These are phyloP conservation scores for Cataglyphis livida DNA, from an alignment of 2,888 invertebrate species.

Conservation along the genomic window DNA sequence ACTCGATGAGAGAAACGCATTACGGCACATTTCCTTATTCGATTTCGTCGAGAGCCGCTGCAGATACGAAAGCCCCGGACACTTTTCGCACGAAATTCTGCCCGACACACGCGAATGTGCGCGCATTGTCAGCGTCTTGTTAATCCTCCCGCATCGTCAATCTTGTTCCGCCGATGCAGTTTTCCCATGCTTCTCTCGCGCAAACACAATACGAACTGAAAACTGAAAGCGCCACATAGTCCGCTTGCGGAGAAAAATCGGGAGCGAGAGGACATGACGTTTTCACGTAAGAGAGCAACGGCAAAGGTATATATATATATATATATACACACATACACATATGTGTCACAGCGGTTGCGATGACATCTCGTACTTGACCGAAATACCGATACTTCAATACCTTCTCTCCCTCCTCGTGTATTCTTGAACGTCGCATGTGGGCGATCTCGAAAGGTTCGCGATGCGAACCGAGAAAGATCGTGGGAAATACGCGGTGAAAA, in stretches of 20 bases:
- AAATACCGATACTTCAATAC: slow-evolving; percentile 41
- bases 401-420: background rate
- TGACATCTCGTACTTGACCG: slow-evolving; percentile 57
- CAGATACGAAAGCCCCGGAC: background rate
- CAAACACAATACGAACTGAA: slow-evolving; percentile 39
- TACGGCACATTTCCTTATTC: slow-evolving; percentile 8
- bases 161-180: slow-evolving; percentile 51
- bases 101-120: slow-evolving; percentile 33
- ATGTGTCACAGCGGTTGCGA: slow-evolving; percentile 22
- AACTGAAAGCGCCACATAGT: slow-evolving; percentile 20
- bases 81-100: slow-evolving; percentile 20
- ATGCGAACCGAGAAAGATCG: slow-evolving; percentile 1
- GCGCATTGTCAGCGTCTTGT: slow-evolving; percentile 52
- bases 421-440: slow-evolving; percentile 45
- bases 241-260: slow-evolving; percentile 32
- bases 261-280: background rate
- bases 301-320: background rate
- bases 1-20: background rate
- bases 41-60: background rate
- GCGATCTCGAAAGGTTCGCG: slow-evolving; percentile 34
- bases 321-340: background rate
- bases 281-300: background rate
- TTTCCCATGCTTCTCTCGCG: slow-evolving; percentile 37
- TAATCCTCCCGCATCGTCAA: slow-evolving; percentile 51
- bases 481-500: slow-evolving; percentile 8